Evolutionary conservation across 1,140 invertebrate species (phyloP).

Genomic region (Caenorhabditis latens): DNA sequence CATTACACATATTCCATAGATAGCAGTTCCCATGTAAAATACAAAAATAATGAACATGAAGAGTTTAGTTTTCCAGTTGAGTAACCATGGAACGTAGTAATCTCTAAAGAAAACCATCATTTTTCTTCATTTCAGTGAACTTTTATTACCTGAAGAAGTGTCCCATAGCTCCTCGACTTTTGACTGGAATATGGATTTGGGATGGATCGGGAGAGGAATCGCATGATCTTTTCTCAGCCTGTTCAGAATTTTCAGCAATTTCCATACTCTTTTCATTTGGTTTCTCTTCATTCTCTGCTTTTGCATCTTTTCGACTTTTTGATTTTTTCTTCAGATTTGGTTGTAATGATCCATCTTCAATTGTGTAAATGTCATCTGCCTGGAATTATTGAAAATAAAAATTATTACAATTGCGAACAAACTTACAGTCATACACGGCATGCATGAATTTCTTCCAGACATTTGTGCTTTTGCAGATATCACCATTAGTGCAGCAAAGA

Average conservation of each 20-base stretch:
- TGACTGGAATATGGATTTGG: constrained; percentile 70
- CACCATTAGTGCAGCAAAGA: constrained; percentile 79
- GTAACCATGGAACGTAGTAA: constrained; percentile 75
- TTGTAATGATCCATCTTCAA: constrained; percentile 46
- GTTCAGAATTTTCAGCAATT: constrained; percentile 8
- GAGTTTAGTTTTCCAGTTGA: constrained; percentile 74
- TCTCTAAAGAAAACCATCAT: constrained; percentile 62
- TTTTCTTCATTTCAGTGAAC: neutral
- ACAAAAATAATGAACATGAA: constrained; percentile 77
- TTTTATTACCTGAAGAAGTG: constrained; percentile 71
- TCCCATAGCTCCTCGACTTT: constrained; percentile 73
- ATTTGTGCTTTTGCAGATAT: constrained; percentile 77
- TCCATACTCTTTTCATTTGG: constrained; percentile 39
- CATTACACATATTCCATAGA: constrained; percentile 77
- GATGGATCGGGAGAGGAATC: constrained; percentile 66
- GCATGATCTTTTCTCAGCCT: constrained; percentile 35
- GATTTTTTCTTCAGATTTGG: constrained; percentile 23
- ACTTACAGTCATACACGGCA: constrained; percentile 73
- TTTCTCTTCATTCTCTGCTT: neutral
- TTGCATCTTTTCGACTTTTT: constrained; percentile 8
- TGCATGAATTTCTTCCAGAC: constrained; percentile 75
- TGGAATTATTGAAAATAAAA: neutral
- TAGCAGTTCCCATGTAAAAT: constrained; percentile 74
- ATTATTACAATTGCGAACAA: constrained; percentile 40
- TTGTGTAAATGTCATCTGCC: constrained; percentile 55